Evolutionary conservation across 2,888 invertebrate species (phyloP).

Genomic region (Temnothorax rugatulus): DNA sequence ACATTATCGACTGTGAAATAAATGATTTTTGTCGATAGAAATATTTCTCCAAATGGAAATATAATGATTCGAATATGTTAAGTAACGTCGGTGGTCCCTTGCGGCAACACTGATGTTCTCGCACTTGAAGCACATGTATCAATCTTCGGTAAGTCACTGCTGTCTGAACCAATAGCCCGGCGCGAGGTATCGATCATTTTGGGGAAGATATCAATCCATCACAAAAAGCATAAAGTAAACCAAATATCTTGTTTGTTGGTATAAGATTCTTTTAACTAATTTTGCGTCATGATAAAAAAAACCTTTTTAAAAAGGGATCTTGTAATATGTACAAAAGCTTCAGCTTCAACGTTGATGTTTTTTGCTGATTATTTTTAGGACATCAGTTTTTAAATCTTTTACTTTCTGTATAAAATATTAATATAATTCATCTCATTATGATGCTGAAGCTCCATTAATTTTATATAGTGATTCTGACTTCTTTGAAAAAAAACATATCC

Average conservation of each 20-base stretch:
- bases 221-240: slow-evolving; percentile 24
- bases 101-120: slow-evolving; percentile 18
- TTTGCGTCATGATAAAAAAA: background rate
- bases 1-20: background rate
- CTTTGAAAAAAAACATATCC: background rate
- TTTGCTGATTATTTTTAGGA: background rate
- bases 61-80: slow-evolving; percentile 11
- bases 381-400: background rate
- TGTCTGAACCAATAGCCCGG: slow-evolving; percentile 18
- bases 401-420: background rate
- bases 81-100: slow-evolving; percentile 15
- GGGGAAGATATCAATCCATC: slow-evolving; percentile 19
- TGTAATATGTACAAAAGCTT: background rate
- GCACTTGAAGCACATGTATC: slow-evolving; percentile 37
- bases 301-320: background rate
- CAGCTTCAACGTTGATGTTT: background rate
- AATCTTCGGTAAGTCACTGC: slow-evolving; percentile 42
- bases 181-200: slow-evolving; percentile 38
- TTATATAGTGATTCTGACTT: too few species aligned
- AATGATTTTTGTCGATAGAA: slow-evolving; percentile 3
- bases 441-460: background rate
- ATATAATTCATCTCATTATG: background rate
- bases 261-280: slow-evolving; percentile 4
- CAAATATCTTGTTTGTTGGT: background rate
- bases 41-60: slow-evolving; percentile 4